Evolutionary conservation across 2,888 invertebrate species (phyloP).

Genomic region (Graphium colonna): DNA sequence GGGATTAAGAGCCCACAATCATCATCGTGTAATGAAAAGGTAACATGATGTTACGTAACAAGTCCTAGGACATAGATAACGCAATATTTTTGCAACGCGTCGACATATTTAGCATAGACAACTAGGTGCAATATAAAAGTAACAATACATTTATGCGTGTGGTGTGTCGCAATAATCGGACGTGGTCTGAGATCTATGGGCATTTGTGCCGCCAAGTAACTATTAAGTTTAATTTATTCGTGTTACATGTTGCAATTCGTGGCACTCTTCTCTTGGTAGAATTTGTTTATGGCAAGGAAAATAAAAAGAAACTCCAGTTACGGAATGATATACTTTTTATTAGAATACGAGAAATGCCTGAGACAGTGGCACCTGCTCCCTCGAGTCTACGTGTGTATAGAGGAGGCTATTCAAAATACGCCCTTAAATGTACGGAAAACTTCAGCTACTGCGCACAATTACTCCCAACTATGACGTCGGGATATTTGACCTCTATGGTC

Average conservation of each 20-base stretch:
- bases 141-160: constrained; percentile 9
- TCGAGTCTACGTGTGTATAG: too few relatives aligned
- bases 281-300: not conserved
- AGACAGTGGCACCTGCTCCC: too few relatives aligned
- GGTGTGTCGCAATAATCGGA: constrained; percentile 1
- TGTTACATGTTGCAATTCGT: constrained; percentile 5
- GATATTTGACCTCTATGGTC: too few relatives aligned
- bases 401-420: too few relatives aligned
- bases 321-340: too few relatives aligned
- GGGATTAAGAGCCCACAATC: not conserved
- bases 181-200: constrained; percentile 7
- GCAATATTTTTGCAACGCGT: constrained; percentile 16
- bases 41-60: not conserved
- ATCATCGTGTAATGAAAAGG: not conserved
- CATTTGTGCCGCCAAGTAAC: constrained; percentile 2
- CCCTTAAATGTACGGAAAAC: too few relatives aligned
- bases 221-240: constrained; percentile 5
- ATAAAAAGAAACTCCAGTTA: not conserved
- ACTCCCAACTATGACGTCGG: too few relatives aligned
- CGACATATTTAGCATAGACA: constrained; percentile 13
- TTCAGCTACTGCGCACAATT: too few relatives aligned
- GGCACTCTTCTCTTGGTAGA: not conserved
- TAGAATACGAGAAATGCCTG: too few relatives aligned
- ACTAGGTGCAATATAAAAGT: constrained; percentile 1
- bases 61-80: constrained; percentile 6